phyloP scores from a whole-genome alignment of 2,888 invertebrate genomes.

The Biston betularia region DNA sequence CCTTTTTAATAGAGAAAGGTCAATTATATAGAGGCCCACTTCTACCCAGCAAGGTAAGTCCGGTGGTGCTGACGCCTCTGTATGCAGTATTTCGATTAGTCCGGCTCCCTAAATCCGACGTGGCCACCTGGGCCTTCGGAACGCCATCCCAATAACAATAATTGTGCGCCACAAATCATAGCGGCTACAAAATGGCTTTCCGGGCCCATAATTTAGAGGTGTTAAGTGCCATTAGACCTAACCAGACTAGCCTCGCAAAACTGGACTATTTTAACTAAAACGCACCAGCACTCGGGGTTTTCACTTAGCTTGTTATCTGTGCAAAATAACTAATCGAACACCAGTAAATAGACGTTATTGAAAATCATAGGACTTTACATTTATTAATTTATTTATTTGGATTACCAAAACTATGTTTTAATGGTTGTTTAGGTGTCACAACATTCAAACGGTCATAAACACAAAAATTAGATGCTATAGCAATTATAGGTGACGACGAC shows the following conservation, averaged over 20 bases:
- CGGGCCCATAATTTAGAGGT: constrained; percentile 10
- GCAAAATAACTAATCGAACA: too few species aligned
- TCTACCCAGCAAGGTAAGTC: too few species aligned
- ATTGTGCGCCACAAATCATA: constrained; percentile 12
- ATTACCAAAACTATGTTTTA: too few species aligned
- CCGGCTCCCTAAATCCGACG: neutral
- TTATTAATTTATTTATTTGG: too few species aligned
- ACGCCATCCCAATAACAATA: constrained; percentile 10
- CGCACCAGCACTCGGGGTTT: neutral
- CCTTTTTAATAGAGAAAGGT: too few species aligned
- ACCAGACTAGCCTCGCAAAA: constrained; percentile 1
- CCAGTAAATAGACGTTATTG: too few species aligned
- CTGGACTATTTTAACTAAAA: neutral
- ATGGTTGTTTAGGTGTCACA: too few species aligned
- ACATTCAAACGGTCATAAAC: too few species aligned
- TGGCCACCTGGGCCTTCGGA: neutral
- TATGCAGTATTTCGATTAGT: neutral
- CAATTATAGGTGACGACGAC: too few species aligned
- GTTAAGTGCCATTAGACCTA: constrained; percentile 15
- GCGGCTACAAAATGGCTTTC: constrained; percentile 13
- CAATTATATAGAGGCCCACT: too few species aligned
- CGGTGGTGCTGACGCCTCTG: neutral
- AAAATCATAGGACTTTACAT: too few species aligned
- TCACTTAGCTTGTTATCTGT: neutral
- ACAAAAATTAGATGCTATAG: too few species aligned